Evolutionary conservation across 2,888 invertebrate species (phyloP).

Genomic region (Embidobia sp.): DNA sequence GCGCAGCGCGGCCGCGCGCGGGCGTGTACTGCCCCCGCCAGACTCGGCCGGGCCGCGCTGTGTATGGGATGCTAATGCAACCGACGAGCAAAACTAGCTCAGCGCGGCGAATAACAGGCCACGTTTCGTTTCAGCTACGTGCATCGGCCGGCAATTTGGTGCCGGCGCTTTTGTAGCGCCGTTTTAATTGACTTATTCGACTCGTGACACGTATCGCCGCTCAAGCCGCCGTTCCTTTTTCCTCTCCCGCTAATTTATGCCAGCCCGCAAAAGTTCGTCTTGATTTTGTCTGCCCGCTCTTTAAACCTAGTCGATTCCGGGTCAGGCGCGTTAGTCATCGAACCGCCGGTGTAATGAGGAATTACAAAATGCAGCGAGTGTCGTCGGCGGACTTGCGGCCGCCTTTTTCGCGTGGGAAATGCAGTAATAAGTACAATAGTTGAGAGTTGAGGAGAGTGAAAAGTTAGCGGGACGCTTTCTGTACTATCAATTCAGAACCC

Average conservation of each 20-base stretch:
- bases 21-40: no score
- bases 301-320: slow-evolving; percentile 34
- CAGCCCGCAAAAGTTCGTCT: no score
- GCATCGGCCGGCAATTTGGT: slow-evolving; percentile 35
- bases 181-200: slow-evolving; percentile 51
- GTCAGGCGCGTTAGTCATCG: slow-evolving; percentile 18
- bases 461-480: neutral
- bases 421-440: slow-evolving; percentile 6
- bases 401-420: slow-evolving; percentile 24
- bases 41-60: no score
- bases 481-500: neutral
- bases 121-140: slow-evolving; percentile 28
- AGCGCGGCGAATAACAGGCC: slow-evolving; percentile 25
- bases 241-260: no score
- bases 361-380: slow-evolving; percentile 18
- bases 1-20: no score
- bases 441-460: neutral
- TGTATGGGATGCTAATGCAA: slow-evolving; percentile 57
- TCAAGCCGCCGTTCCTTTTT: slow-evolving; percentile 3
- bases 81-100: slow-evolving; percentile 47
- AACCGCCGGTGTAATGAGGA: slow-evolving; percentile 19
- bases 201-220: slow-evolving; percentile 31
- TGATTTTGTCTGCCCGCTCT: slow-evolving; percentile 3
- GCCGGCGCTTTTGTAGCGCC: slow-evolving; percentile 18
- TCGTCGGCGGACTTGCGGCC: neutral